These are phyloP conservation scores for Muricea muricata DNA, from an alignment of 92 coral and sea anemone species.

Conservation along the genomic window DNA sequence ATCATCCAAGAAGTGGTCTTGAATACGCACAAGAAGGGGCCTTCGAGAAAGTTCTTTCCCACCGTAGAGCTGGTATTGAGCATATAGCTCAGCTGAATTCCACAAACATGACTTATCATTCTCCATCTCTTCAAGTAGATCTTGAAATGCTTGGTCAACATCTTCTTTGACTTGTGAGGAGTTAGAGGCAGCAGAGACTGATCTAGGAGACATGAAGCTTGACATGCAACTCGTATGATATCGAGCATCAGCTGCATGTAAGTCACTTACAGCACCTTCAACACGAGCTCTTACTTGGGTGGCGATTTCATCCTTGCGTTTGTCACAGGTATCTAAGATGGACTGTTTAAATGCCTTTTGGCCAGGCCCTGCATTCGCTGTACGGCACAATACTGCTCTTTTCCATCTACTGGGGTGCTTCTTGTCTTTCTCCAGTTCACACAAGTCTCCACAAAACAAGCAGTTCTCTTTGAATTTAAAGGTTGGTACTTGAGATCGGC, in stretches of 20 bases:
- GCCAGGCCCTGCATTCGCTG: constrained; percentile 32
- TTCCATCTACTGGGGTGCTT: constrained; percentile 65
- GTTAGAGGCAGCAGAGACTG: constrained; percentile 59
- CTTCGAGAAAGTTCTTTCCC: constrained; percentile 49
- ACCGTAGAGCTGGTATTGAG: constrained; percentile 64
- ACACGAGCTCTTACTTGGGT: constrained; percentile 57
- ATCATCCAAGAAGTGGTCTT: constrained; percentile 52
- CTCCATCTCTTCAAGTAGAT: constrained; percentile 49
- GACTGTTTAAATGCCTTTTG: constrained; percentile 64
- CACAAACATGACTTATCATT: constrained; percentile 66
- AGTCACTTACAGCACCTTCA: constrained; percentile 71
- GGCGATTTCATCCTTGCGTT: constrained; percentile 58
- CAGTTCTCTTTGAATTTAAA: constrained; percentile 66
- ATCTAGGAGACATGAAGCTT: constrained; percentile 64
- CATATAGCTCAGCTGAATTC: constrained; percentile 65
- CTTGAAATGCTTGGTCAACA: constrained; percentile 51
- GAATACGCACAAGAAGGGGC: constrained; percentile 45
- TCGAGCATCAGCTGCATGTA: constrained; percentile 74
- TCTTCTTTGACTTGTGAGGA: constrained; percentile 36
- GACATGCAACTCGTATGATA: constrained; percentile 67
- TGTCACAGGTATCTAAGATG: constrained; percentile 53
- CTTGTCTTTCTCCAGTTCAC: constrained; percentile 58
- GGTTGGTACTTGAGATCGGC: constrained; percentile 59
- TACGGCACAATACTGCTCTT: constrained; percentile 60
- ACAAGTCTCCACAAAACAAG: constrained; percentile 69